Base-by-base conservation (phyloP, 2,888 invertebrate species). In the Muschampia plurimacula region DNA sequence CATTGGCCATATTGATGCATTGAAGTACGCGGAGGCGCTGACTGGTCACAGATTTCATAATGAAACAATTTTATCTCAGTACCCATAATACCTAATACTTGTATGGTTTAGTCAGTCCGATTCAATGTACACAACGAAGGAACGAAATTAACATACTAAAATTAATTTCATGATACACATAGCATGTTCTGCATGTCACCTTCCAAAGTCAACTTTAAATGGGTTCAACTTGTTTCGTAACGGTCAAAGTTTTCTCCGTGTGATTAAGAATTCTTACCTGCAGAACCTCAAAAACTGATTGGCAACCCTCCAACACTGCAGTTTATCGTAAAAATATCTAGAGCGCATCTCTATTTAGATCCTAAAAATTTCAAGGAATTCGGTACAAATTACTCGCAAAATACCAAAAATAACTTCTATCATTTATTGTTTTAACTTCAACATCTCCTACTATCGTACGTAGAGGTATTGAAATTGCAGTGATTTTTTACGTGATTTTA, bases 251-350 rank as follows among this genome's bases (percentile, higher is more conserved):
- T 70, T 52, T 64, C 13, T 41, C 64, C 32, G 15, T 39, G 64
- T 13, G 55, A 70, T 39, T 65, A 57, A 57, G 57, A 64, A 70
- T 62, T 62, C 44, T 22, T 62, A 72, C 72, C 72, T 72, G 72
- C 72, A 67, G 72, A 72, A 72, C 67, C 72, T 72, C 67, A 71
- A 59, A 77, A 75, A 63, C 74, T 67, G 46, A 74, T 74, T 83
- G 84, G 83, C 84, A 32, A 32, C 32, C 72, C 72, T 72, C 83
- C 83, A 84, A 80, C 72, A 71, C 79, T 83, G 81, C 83, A 84
- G 80, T 79, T 78, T 80, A 77, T 78, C 77, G 77, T 80, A 81
- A 79, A 80, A 79, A 80, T 74, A 77, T 78, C 77, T 82, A 22
- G 22, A 80, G 81, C 81, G 77, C 78, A 77, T 77, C 79, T 78